phyloP scores from a whole-genome alignment of 2,888 invertebrate genomes.

The Ischnura elegans region DNA sequence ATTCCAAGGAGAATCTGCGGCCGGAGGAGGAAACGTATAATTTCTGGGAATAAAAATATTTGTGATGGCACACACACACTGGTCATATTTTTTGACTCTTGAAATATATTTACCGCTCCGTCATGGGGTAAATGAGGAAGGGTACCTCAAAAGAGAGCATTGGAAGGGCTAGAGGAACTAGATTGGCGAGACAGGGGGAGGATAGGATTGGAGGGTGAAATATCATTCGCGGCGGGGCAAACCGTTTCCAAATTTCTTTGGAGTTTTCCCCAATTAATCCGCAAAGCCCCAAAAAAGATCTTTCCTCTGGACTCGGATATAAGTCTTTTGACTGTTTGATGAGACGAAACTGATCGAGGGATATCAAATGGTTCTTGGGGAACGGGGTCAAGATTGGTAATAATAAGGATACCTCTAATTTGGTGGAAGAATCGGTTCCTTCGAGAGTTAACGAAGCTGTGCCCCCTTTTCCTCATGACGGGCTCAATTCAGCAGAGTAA shows the following conservation, averaged over 20 bases:
- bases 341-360: neutral
- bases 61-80: neutral
- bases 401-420: neutral
- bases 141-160: too few species aligned
- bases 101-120: too few species aligned
- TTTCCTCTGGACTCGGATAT: neutral
- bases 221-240: neutral
- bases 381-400: conserved; percentile 28
- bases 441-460: neutral
- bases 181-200: neutral
- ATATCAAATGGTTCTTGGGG: neutral
- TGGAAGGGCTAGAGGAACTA: neutral
- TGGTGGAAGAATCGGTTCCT: neutral
- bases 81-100: neutral
- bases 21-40: neutral
- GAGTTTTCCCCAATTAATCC: conserved; percentile 35
- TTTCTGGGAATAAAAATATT: neutral
- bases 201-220: neutral
- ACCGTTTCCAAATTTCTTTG: conserved; percentile 11
- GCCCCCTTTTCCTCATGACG: neutral
- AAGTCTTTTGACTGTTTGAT: neutral
- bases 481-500: neutral
- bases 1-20: neutral
- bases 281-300: neutral
- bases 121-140: neutral